Base-by-base conservation (phyloP, 1,140 invertebrate genomes). In the Rhynchophorus ferrugineus region DNA sequence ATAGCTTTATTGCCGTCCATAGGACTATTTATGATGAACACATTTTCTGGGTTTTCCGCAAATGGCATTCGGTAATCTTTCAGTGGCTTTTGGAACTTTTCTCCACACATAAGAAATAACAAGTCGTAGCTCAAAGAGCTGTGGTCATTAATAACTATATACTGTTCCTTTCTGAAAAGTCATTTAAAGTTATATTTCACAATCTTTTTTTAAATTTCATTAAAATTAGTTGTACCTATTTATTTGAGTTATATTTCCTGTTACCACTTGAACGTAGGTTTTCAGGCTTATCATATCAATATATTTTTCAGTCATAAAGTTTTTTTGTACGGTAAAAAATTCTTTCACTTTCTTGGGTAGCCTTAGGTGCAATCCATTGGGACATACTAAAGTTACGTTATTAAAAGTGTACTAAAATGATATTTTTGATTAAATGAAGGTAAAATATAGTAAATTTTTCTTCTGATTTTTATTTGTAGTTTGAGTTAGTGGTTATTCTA, bases 311-410 rank as follows among this genome's bases (percentile, higher is more conserved):
- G 72, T 75, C 58, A 74, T 76, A 14, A 67, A 66, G 2, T 75
- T 74, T 34, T 68, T 69, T 37, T 71, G 70, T 0, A 77, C 73
- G 16, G 75, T 66, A 57, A 79, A 73, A 2, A 62, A 67, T 29
- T 73, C 65, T 0, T 73, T 68, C 0, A 71, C 61, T 34, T 49
- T 53, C 16, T 59, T 19, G 49, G 58, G 45, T 68, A 60, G 21
- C 59, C 70, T 56, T 68, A 67, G 0, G 65, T 62, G 5, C 75
- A 73, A 7, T 19, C 84, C 84, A 61, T 83, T 75, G 1, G 76
- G 74, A 1, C 82, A 82, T 14, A 88, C 73, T 11, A 88, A 57
- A 0, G 76, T 81, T 3, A 84, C 56, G 56, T 81, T 80, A 14
- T 73, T 75, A 59, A 78, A 82, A 8, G 66, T 71, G 2, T 74